A percentile compares a stretch with the other conserved stretches of the same genome.
These are phyloP conservation scores for Otis tarda DNA, from an alignment of 2,113 vertebrate species.

Conservation along the genomic window DNA sequence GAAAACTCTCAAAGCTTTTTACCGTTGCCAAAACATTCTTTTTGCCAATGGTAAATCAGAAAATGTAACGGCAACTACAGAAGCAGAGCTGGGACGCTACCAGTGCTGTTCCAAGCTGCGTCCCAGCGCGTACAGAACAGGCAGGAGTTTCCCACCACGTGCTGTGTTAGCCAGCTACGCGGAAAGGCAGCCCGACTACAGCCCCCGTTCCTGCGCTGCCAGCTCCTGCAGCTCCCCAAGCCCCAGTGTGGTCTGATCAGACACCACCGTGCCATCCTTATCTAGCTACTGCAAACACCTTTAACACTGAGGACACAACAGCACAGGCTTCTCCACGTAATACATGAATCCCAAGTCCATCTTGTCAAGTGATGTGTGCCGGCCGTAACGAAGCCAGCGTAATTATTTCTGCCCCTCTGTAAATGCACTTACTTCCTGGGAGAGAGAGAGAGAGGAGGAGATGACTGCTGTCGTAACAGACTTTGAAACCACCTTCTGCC, in stretches of 20 bases:
- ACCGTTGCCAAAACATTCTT: not conserved
- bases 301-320: not conserved
- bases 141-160: not conserved
- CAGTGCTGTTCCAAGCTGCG: accelerated
- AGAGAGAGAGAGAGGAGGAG: not conserved
- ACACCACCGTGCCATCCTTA: not conserved
- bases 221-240: not conserved
- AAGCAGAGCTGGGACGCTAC: not conserved
- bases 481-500: not conserved
- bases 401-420: not conserved
- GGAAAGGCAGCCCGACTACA: not conserved
- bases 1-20: not conserved
- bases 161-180: not conserved
- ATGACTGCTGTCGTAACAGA: not conserved
- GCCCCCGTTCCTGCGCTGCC: not conserved
- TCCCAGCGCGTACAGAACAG: not conserved
- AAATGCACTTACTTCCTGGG: not conserved
- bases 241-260: not conserved
- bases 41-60: not conserved
- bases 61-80: not conserved
- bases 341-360: not conserved
- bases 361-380: not conserved
- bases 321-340: not conserved
- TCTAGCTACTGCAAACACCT: no score
- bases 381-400: not conserved